Percentiles rank a stretch among this genome's conserved stretches.
Evolutionary conservation across 37 sponge, comb jelly and placozoan species (phyloP).

Genomic region (Halichondria panicea): DNA sequence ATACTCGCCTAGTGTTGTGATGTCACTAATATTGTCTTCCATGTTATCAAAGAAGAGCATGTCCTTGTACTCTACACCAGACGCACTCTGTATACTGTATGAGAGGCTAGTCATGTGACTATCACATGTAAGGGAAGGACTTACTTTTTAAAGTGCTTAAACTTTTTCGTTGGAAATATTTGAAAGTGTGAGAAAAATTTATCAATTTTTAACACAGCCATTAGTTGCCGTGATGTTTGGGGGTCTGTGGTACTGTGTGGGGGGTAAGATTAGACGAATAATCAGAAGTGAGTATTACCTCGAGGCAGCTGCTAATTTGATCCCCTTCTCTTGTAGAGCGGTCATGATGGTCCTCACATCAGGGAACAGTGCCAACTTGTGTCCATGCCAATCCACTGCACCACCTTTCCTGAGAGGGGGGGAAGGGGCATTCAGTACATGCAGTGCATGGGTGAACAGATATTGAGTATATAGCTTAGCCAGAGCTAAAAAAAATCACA

Average conservation of each 20-base stretch:
- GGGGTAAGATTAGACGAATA: not conserved
- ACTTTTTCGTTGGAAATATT: conserved; percentile 46
- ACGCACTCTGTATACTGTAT: conserved; percentile 49
- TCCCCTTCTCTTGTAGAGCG: conserved; percentile 32
- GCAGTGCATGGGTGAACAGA: not conserved
- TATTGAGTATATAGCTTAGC: not conserved
- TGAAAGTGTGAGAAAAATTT: conserved; percentile 25
- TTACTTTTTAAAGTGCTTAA: conserved; percentile 59
- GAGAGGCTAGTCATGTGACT: not conserved
- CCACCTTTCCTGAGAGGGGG: conserved; percentile 61
- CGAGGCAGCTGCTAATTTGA: conserved; percentile 66
- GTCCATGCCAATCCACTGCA: conserved; percentile 46
- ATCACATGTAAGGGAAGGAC: not conserved
- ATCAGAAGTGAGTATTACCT: conserved; percentile 16
- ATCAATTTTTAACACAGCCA: conserved; percentile 28
- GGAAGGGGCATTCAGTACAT: not conserved
- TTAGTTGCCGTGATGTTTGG: conserved; percentile 32
- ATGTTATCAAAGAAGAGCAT: conserved; percentile 93
- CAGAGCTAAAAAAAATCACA: not conserved
- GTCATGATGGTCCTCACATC: conserved; percentile 45
- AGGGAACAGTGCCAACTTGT: conserved; percentile 36
- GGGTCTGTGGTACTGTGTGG: conserved; percentile 14
- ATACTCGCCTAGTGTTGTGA: conserved; percentile 46
- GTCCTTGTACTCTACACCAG: conserved; percentile 64
- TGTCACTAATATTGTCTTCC: conserved; percentile 64